Base-by-base conservation (phyloP, 2,113 vertebrate species). In the Geococcyx californianus region DNA sequence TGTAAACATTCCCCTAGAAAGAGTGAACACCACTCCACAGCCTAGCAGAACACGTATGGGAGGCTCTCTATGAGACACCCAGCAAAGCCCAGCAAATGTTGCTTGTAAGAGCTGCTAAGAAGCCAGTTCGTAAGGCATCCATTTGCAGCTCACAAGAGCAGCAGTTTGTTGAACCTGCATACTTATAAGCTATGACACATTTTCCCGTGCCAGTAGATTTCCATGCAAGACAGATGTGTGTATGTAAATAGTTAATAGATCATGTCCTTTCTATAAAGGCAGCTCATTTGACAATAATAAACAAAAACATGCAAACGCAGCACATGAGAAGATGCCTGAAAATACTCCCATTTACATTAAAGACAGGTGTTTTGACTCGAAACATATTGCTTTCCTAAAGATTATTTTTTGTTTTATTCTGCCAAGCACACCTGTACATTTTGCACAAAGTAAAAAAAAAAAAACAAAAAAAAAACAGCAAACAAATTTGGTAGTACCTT, bases 231-330 rank as follows among this genome's bases (percentile, higher is more conserved):
- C 84, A 96, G 84, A 91, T 94, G 74, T 63, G 70, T 4, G 34
- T 7, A 33, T 36, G 90, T 79, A 91, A 96, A 91, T 67, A 87
- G 87, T 95, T 84, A 89, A 93, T 94, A 91, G 87, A 87, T 93
- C 92, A 80, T 9, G 28, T 82, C 72, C 54, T 84, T 82, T 66
- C 14, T 25, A 45, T 17, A 83, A 91, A 83, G 75, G 82, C 81
- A 45, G 51, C n/a, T 87, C 70, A 62, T 90, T 63, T 76, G 85
- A 96, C n/a, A 69, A 93, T 34, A 94, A 63, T 54, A 93, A 95
- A 94, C 78, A 96, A 64, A 91, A 94, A 62, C 0, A 0, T 79
- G 84, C 69, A 82, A 91, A 87, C 13, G 4, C 56, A 90, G 82
- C 62, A 47, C 60, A 56, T 4, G 28, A 87, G 52, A 75, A 92